These are phyloP conservation scores for Phyllostomus discolor DNA, from an alignment of 2,113 vertebrate species.

Conservation along the genomic window DNA sequence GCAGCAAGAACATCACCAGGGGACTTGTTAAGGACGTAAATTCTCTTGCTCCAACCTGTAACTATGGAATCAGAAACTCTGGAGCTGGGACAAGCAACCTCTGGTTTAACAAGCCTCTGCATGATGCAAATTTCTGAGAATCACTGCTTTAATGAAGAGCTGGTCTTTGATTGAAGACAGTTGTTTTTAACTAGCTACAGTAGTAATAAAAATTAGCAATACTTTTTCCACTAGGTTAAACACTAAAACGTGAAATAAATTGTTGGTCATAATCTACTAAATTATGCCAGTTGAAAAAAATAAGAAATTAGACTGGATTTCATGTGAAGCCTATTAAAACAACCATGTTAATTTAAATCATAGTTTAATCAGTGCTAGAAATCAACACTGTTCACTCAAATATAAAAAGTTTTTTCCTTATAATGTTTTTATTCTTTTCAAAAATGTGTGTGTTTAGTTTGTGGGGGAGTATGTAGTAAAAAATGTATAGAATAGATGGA, in stretches of 20 bases:
- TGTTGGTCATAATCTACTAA: background rate
- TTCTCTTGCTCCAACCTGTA: background rate
- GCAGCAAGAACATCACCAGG: background rate
- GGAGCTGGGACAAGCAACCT: background rate
- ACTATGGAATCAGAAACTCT: background rate
- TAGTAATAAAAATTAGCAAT: background rate
- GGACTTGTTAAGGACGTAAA: background rate
- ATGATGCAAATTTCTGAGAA: background rate
- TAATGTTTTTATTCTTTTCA: background rate
- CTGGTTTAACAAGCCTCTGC: background rate
- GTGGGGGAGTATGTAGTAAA: background rate
- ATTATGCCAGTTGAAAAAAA: background rate
- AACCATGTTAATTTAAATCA: background rate
- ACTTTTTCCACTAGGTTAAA: constrained; percentile 25
- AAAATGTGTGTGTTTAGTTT: background rate
- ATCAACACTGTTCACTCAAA: background rate
- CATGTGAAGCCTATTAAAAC: background rate
- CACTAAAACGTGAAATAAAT: constrained; percentile 34
- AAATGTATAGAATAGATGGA: background rate
- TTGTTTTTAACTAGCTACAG: constrained; percentile 8
- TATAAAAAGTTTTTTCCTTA: background rate
- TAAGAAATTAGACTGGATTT: background rate
- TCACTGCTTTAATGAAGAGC: background rate
- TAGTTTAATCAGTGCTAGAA: background rate
- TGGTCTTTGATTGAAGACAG: background rate